Percentiles rank a stretch among this genome's conserved stretches.
Evolutionary conservation across 2,888 invertebrate genomes (phyloP).

Genomic region (Caenorhabditis sinica): DNA sequence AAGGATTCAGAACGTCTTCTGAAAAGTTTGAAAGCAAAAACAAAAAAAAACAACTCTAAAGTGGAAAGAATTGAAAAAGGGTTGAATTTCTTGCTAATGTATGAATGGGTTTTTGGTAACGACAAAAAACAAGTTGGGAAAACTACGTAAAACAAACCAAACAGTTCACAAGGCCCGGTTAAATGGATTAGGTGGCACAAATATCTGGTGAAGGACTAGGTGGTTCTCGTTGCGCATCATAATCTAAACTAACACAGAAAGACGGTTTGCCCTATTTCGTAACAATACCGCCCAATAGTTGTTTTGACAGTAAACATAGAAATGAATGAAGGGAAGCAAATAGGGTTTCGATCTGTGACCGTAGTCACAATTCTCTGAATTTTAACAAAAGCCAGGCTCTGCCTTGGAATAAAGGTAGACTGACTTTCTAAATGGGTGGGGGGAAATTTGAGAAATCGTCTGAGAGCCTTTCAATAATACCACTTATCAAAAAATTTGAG

Average conservation of each 20-base stretch:
- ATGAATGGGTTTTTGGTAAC: slow-evolving; percentile 10
- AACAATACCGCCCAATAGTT: too few species aligned
- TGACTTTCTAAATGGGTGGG: too few species aligned
- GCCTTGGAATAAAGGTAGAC: too few species aligned
- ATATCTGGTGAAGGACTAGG: too few species aligned
- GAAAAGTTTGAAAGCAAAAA: background rate
- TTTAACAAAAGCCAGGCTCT: too few species aligned
- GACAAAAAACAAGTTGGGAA: background rate
- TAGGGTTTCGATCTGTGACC: too few species aligned
- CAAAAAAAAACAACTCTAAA: background rate
- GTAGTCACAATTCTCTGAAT: too few species aligned
- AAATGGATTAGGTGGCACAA: background rate
- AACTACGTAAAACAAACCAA: background rate
- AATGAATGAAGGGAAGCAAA: too few species aligned
- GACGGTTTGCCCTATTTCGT: background rate
- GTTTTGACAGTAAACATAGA: too few species aligned
- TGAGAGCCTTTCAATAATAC: background rate
- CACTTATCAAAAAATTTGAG: slow-evolving; percentile 17
- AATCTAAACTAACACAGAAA: too few species aligned
- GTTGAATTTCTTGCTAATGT: slow-evolving; percentile 12
- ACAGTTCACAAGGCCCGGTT: background rate
- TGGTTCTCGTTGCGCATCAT: too few species aligned
- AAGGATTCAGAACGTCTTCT: background rate
- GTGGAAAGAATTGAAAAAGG: slow-evolving; percentile 7
- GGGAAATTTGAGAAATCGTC: slow-evolving; percentile 24